Evolutionary conservation across 2,797 vertebrate species (phyloP).

Genomic region (Cossypha caffra): DNA sequence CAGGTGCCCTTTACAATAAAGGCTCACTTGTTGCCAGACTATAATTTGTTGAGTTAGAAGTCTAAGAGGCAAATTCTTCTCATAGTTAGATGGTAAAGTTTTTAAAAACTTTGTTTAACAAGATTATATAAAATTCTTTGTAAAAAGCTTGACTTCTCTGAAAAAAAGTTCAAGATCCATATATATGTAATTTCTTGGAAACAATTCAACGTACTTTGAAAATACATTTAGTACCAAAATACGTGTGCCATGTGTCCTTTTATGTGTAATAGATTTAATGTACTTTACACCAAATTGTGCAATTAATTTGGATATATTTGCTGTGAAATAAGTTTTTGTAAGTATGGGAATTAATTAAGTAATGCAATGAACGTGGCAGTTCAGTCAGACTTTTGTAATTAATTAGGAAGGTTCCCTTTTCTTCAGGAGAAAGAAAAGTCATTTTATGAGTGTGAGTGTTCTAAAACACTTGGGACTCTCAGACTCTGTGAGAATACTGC

Average conservation of each 20-base stretch:
- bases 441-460: conserved; percentile 69
- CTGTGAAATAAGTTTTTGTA: conserved; percentile 10
- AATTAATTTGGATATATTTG: conserved; percentile 41
- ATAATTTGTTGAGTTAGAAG: neutral
- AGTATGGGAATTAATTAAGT: conserved; percentile 40
- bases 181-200: neutral
- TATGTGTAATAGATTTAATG: neutral
- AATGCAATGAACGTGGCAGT: conserved; percentile 39
- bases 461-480: conserved; percentile 69
- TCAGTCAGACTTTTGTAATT: conserved; percentile 51
- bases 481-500: conserved; percentile 29
- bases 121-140: neutral
- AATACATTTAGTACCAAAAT: neutral
- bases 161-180: neutral
- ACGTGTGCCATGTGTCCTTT: neutral
- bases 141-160: neutral
- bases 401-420: conserved; percentile 40
- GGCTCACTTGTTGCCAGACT: neutral
- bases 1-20: neutral
- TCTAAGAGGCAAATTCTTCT: neutral
- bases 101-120: neutral
- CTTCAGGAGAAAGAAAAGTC: conserved; percentile 50
- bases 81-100: neutral
- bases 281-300: neutral
- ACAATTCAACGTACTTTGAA: neutral